Conservation (phyloP, 2,888 invertebrate species). For the Aleiodes alternator region DNA sequence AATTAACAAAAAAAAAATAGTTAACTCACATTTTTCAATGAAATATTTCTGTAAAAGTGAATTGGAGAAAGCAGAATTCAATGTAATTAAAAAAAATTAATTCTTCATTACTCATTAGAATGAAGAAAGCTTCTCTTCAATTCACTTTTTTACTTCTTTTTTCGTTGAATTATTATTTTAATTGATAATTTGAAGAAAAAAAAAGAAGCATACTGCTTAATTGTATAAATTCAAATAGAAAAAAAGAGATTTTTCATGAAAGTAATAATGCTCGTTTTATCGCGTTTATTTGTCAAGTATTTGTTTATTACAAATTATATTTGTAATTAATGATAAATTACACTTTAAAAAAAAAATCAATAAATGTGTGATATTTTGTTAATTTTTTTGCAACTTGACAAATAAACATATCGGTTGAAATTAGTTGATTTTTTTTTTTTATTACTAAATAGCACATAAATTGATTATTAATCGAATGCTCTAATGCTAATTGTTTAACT, state of each 20-base stretch:
- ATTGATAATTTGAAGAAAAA: slow-evolving; percentile 6
- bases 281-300: slow-evolving; percentile 47
- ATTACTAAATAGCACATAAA: slow-evolving; percentile 15
- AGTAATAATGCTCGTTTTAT: slow-evolving; percentile 42
- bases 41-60: background rate
- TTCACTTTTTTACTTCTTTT: background rate
- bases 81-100: background rate
- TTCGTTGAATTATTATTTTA: background rate
- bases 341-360: slow-evolving; percentile 33
- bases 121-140: background rate
- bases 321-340: slow-evolving; percentile 5
- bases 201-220: slow-evolving; percentile 31
- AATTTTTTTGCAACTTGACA: slow-evolving; percentile 44
- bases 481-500: slow-evolving; percentile 35
- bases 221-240: slow-evolving; percentile 36
- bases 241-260: slow-evolving; percentile 48
- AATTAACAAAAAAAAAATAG: background rate
- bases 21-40: background rate
- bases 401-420: slow-evolving; percentile 45
- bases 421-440: slow-evolving; percentile 11
- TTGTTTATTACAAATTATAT: slow-evolving; percentile 36
- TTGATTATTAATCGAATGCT: slow-evolving; percentile 49
- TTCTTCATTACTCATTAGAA: background rate
- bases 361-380: slow-evolving; percentile 53
- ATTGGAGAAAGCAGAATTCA: background rate